Percentiles rank a stretch among this genome's conserved stretches.
These are phyloP conservation scores for Tenthredo livida DNA, from an alignment of 2,888 invertebrate species.

Conservation along the genomic window DNA sequence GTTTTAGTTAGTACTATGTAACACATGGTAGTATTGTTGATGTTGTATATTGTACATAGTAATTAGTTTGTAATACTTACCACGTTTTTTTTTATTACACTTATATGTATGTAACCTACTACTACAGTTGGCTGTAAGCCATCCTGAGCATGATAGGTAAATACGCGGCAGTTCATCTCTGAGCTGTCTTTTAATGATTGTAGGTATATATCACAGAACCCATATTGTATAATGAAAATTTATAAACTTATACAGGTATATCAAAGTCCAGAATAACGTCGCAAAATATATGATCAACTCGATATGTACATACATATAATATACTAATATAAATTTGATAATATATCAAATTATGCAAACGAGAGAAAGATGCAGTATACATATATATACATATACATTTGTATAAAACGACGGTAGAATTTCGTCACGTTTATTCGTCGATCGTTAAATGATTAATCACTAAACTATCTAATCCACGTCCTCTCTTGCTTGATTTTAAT, in stretches of 20 bases:
- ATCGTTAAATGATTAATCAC: constrained; percentile 3
- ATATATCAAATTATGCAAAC: background rate
- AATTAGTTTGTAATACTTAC: constrained; percentile 15
- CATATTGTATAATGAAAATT: background rate
- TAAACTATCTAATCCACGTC: background rate
- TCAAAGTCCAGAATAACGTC: background rate
- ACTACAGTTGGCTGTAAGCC: constrained; percentile 21
- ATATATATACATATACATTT: background rate
- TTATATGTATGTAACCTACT: background rate
- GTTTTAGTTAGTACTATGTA: background rate
- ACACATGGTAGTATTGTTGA: constrained; percentile 9
- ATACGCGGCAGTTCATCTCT: background rate
- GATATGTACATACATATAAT: background rate
- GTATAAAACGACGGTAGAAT: background rate
- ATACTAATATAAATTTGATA: background rate
- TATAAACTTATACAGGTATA: background rate
- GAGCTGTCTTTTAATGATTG: background rate
- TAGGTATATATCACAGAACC: background rate
- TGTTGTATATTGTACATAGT: constrained; percentile 13
- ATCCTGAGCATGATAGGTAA: background rate
- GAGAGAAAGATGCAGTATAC: background rate
- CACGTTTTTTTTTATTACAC: constrained; percentile 29
- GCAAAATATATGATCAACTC: background rate
- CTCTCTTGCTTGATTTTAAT: background rate
- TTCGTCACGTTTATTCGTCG: background rate